A percentile compares a stretch with the other conserved stretches of the same genome.
Conservation (phyloP, 2,888 invertebrate species). For the Eudasyphora cyanicolor region DNA sequence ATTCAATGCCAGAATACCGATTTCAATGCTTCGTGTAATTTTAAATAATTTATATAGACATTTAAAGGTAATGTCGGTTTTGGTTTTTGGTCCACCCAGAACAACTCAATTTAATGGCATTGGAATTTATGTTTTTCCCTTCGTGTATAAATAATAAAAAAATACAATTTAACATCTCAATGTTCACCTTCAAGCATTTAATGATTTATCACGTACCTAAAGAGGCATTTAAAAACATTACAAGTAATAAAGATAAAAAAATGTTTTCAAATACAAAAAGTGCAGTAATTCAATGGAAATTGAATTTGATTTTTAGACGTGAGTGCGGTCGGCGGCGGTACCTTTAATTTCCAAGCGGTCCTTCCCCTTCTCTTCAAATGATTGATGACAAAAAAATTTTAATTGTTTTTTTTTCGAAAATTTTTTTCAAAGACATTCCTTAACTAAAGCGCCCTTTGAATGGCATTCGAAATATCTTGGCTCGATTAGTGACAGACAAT, state of each 20-base stretch:
- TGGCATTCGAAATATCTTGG: background rate
- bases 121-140: background rate
- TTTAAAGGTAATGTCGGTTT: too few species aligned
- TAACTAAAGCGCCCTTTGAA: too few species aligned
- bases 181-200: slow-evolving; percentile 41
- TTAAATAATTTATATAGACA: slow-evolving; percentile 4
- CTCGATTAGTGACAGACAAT: background rate
- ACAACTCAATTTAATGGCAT: slow-evolving; percentile 2
- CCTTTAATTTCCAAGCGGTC: background rate
- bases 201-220: slow-evolving; percentile 47
- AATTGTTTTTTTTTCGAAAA: background rate
- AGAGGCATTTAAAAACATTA: slow-evolving; percentile 17
- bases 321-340: background rate
- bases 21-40: background rate
- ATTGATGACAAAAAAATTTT: slow-evolving; percentile 6
- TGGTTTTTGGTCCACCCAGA: background rate
- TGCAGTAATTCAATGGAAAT: background rate
- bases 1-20: background rate
- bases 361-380: too few species aligned
- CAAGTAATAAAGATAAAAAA: slow-evolving; percentile 18
- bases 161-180: background rate
- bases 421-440: background rate
- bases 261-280: background rate
- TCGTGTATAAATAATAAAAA: background rate
- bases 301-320: background rate